Base-by-base conservation (phyloP, 2,113 vertebrate genomes). In the Macheiramphus alcinus region DNA sequence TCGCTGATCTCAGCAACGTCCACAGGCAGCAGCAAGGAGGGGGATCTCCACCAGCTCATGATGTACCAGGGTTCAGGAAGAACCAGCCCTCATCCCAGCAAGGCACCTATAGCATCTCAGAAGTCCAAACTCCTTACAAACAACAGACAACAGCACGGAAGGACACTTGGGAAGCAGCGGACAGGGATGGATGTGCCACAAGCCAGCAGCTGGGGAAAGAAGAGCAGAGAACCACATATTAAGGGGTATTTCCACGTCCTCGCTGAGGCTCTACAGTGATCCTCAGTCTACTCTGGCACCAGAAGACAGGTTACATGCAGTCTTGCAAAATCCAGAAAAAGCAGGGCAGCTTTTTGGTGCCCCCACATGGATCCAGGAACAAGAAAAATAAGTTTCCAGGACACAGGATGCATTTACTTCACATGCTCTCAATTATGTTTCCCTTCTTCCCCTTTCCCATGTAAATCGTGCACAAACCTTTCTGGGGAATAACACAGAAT, bases 11-110 rank as follows among this genome's bases (percentile, higher is more conserved):
- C 59, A 10, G 62, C 56, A 7, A 7, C 0, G 1, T 6, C 56
- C 21, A 4, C 15, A 20, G 45, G 74, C 14, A 70, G 56, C 11
- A 16, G 63, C 23, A 67, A 45, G 8, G 34, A 6, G 43, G 7
- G 67, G n/a, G 40, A 74, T 59, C 14, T 27, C 29, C 22, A 1
- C 0, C 0, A 3, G n/a, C 1, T 32, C 2, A 0, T 27, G 62
- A 55, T 2, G 14, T 10, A 18, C 15, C 40, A 23, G 26, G 8
- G 45, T 45, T 40, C 40, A 42, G 16, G 11, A 0, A 71, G 56
- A 62, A 65, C 25, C 25, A 52, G 32, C 17, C 14, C 27, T 45
- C 27, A 45, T 9, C 40, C 34, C 86, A 52, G 10, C 52, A 15
- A 59, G 23, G 58, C 55, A 68, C 32, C 21, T 26, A 42, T 6